phyloP scores from a whole-genome alignment of 1,140 invertebrate genomes.

The Samia ricini region DNA sequence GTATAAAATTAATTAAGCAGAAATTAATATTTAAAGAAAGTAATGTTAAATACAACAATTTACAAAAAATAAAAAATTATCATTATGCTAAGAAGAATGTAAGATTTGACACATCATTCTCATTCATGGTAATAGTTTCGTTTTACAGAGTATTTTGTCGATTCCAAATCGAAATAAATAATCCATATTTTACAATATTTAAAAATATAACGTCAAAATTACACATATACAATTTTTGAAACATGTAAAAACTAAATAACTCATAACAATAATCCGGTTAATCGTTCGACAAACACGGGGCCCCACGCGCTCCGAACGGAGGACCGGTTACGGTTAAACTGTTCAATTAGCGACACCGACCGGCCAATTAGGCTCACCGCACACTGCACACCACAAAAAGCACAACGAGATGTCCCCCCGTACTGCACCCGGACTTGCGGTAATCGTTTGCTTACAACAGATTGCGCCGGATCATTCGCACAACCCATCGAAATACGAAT shows the following conservation, averaged over 20 bases:
- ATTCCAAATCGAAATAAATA: too few species aligned
- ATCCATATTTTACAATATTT: too few species aligned
- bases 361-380: conserved; percentile 48
- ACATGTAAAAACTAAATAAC: conserved; percentile 20
- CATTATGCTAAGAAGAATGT: too few species aligned
- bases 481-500: neutral
- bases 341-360: conserved; percentile 57
- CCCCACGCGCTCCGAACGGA: conserved; percentile 9
- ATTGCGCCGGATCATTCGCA: conserved; percentile 3
- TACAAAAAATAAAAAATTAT: too few species aligned
- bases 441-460: conserved; percentile 5
- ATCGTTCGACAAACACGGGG: conserved; percentile 50
- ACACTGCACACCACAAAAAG: conserved; percentile 43
- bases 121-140: too few species aligned
- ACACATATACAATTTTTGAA: neutral
- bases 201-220: neutral
- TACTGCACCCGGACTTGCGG: neutral
- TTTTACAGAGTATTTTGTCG: too few species aligned
- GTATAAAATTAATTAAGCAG: too few species aligned
- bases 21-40: too few species aligned
- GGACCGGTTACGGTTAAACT: conserved; percentile 49
- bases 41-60: too few species aligned
- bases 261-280: conserved; percentile 41
- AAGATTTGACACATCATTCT: too few species aligned
- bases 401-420: conserved; percentile 5